phyloP scores from a whole-genome alignment of 1,140 invertebrate species.

The Semibalanus balanoides region DNA sequence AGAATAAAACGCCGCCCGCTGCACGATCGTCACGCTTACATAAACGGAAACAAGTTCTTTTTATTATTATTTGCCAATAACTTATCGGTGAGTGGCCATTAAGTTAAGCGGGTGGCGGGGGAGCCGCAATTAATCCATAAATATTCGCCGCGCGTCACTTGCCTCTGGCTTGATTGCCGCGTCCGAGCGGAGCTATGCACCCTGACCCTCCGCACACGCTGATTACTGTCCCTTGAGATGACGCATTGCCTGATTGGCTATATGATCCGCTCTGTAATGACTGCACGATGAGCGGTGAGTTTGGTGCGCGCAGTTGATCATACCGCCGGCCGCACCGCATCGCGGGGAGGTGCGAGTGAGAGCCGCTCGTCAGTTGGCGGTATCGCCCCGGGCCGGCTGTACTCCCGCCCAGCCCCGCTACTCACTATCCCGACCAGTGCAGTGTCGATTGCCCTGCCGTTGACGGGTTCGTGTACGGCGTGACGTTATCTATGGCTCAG shows the following conservation, averaged over 20 bases:
- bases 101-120: neutral
- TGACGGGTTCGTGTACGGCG: too few relatives aligned
- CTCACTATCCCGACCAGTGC: too few relatives aligned
- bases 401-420: too few relatives aligned
- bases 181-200: neutral
- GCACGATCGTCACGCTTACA: neutral
- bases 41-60: neutral
- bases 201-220: too few relatives aligned
- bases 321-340: too few relatives aligned
- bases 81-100: neutral
- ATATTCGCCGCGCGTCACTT: neutral
- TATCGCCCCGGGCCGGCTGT: too few relatives aligned
- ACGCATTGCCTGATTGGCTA: neutral
- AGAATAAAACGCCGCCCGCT: neutral
- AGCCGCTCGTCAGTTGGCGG: too few relatives aligned
- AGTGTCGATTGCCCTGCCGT: too few relatives aligned
- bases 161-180: neutral
- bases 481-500: too few relatives aligned
- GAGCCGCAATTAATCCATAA: neutral
- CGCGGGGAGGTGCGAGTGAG: too few relatives aligned
- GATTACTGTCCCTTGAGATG: neutral
- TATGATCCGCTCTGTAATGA: neutral
- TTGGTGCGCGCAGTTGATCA: neutral
- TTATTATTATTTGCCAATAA: neutral
- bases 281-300: neutral